A percentile compares a stretch with the other conserved stretches of the same genome.
Evolutionary conservation across 2,113 vertebrate genomes (phyloP).

Genomic region (Lophius piscatorius): DNA sequence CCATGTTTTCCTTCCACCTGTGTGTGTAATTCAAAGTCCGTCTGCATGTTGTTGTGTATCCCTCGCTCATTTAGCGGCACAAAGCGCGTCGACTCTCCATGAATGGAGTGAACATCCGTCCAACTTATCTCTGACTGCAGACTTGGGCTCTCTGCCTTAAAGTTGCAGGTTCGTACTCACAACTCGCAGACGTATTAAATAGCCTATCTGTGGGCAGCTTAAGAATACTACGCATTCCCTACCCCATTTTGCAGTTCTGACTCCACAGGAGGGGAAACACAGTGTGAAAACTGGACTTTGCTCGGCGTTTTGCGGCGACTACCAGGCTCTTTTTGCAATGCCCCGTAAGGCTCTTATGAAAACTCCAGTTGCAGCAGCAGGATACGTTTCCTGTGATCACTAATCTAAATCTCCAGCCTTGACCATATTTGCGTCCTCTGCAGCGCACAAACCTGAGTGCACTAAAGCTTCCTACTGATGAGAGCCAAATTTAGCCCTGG

Average conservation of each 20-base stretch:
- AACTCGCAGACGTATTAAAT: constrained; percentile 56
- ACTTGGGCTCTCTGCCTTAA: constrained; percentile 54
- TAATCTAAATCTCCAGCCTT: constrained; percentile 24
- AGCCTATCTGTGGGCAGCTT: constrained; percentile 64
- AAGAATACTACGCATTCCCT: constrained; percentile 49
- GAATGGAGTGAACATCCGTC: constrained; percentile 58
- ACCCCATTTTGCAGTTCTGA: constrained; percentile 27
- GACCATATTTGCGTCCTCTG: constrained; percentile 29
- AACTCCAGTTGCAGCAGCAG: constrained; percentile 8
- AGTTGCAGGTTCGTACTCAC: constrained; percentile 59
- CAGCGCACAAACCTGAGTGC: constrained; percentile 16
- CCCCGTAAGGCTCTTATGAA: constrained; percentile 25
- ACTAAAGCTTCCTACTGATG: constrained; percentile 40
- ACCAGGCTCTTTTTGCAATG: constrained; percentile 9
- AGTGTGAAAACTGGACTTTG: constrained; percentile 57
- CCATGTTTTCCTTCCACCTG: constrained; percentile 16
- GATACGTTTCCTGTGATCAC: constrained; percentile 24
- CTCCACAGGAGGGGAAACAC: constrained; percentile 38
- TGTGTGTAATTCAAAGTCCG: constrained; percentile 29
- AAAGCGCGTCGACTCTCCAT: constrained; percentile 47
- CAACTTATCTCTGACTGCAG: constrained; percentile 73
- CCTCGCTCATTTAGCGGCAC: constrained; percentile 36
- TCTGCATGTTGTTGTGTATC: constrained; percentile 35
- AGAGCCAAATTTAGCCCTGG: constrained; percentile 45
- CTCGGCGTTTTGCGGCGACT: constrained; percentile 1